phyloP scores from a whole-genome alignment of 2,888 invertebrate species.

The Andrena bucephala region DNA sequence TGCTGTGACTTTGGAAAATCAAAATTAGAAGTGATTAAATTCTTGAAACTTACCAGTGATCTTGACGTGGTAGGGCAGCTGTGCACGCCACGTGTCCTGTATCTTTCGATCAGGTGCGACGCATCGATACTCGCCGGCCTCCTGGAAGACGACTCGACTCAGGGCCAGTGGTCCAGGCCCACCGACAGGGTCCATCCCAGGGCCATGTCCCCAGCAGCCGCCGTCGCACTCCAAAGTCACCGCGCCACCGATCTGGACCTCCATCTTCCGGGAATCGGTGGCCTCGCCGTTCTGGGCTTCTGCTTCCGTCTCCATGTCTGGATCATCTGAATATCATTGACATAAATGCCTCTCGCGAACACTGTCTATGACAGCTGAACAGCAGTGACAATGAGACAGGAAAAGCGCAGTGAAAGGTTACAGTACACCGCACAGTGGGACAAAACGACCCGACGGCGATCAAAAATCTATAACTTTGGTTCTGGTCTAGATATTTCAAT shows the following conservation, averaged over 20 bases:
- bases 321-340: slow-evolving; percentile 76
- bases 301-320: slow-evolving; percentile 82
- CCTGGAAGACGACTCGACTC: slow-evolving; percentile 91
- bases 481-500: no score
- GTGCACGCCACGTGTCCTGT: slow-evolving; percentile 83
- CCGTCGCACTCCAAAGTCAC: slow-evolving; percentile 92
- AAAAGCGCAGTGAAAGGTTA: no score
- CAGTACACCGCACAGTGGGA: no score
- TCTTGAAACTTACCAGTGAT: slow-evolving; percentile 84
- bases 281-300: slow-evolving; percentile 82
- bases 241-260: slow-evolving; percentile 94
- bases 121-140: slow-evolving; percentile 92
- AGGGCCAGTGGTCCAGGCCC: slow-evolving; percentile 88
- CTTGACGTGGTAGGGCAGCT: slow-evolving; percentile 85
- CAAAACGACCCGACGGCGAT: no score
- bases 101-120: slow-evolving; percentile 87
- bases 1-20: not conserved
- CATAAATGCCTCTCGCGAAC: slow-evolving; percentile 46
- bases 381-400: no score
- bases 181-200: slow-evolving; percentile 86
- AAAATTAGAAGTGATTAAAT: not conserved
- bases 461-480: no score
- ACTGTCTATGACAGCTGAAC: no score
- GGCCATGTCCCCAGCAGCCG: slow-evolving; percentile 85
- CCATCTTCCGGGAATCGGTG: slow-evolving; percentile 88